Evolutionary conservation across 64 coral and sea anemone species (phyloP).

Genomic region (Montipora foliosa): DNA sequence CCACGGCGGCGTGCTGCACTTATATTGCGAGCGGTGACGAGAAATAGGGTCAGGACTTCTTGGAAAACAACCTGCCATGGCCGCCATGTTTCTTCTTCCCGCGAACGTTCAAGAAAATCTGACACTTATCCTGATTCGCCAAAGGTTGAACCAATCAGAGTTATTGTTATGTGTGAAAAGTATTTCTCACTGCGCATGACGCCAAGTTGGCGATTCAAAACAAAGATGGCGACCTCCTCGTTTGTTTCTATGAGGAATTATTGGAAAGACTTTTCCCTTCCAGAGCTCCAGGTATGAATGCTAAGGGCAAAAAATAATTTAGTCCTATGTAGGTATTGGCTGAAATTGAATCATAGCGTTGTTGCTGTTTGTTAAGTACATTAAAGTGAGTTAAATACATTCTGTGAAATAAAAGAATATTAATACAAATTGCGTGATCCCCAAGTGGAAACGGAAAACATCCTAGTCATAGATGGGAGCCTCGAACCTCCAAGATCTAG

Average conservation of each 20-base stretch:
- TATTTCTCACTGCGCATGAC: constrained; percentile 47
- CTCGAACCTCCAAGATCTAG: too few relatives aligned
- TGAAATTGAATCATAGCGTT: not conserved
- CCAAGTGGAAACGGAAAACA: too few relatives aligned
- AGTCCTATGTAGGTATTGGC: not conserved
- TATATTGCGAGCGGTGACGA: constrained; percentile 83
- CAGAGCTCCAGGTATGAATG: constrained; percentile 82
- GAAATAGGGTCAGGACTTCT: constrained; percentile 78
- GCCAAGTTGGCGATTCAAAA: constrained; percentile 63
- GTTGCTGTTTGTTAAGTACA: not conserved
- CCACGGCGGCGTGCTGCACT: constrained; percentile 94
- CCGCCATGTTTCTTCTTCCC: constrained; percentile 89
- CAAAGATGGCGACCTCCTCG: constrained; percentile 90
- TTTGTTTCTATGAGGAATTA: constrained; percentile 91
- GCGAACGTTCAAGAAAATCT: constrained; percentile 36
- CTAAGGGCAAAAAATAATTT: not conserved
- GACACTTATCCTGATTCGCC: constrained; percentile 48
- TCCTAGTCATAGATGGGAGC: too few relatives aligned
- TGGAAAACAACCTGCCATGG: constrained; percentile 36
- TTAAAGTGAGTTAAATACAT: too few relatives aligned
- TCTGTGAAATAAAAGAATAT: too few relatives aligned
- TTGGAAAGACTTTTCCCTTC: constrained; percentile 99
- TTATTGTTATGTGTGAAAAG: not conserved
- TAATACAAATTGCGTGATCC: too few relatives aligned
- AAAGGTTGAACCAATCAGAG: constrained; percentile 47